A percentile compares a stretch with the other conserved stretches of the same genome.
Conservation (phyloP, 2,888 invertebrate genomes). For the Scotopteryx bipunctaria region DNA sequence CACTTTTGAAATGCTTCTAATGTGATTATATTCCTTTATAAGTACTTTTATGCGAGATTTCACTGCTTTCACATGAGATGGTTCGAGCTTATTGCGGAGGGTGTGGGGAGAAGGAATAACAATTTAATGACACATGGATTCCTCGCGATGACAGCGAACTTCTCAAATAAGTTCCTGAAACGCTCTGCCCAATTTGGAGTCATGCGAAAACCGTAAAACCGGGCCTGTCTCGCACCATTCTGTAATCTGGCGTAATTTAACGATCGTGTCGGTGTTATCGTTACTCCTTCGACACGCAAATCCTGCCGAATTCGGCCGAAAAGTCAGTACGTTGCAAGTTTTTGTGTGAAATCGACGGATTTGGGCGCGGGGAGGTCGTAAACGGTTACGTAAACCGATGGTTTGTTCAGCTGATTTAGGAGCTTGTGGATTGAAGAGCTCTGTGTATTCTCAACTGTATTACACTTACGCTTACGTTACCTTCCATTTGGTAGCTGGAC, state of each 20-base stretch:
- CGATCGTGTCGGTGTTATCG: slow-evolving; percentile 66
- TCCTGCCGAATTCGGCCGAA: slow-evolving; percentile 59
- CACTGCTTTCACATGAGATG: slow-evolving; percentile 26
- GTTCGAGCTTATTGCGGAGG: slow-evolving; percentile 22
- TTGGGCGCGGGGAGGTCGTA: slow-evolving; percentile 57
- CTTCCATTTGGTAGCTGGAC: background rate
- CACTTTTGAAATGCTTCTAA: slow-evolving; percentile 60
- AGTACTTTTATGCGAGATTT: slow-evolving; percentile 31
- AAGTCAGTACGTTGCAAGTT: slow-evolving; percentile 65
- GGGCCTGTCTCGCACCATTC: slow-evolving; percentile 43
- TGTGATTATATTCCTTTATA: slow-evolving; percentile 34
- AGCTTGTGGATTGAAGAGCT: slow-evolving; percentile 64
- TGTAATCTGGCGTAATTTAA: slow-evolving; percentile 68
- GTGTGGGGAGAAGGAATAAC: slow-evolving; percentile 33
- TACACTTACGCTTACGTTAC: background rate
- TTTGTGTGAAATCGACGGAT: slow-evolving; percentile 56
- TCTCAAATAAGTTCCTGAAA: slow-evolving; percentile 69
- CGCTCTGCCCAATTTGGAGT: slow-evolving; percentile 64
- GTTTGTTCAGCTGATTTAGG: slow-evolving; percentile 68
- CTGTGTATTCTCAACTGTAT: slow-evolving; percentile 37
- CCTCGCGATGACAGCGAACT: slow-evolving; percentile 70
- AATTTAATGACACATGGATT: slow-evolving; percentile 57
- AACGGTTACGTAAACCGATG: slow-evolving; percentile 71
- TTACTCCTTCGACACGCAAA: slow-evolving; percentile 72
- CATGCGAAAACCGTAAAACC: slow-evolving; percentile 76